Conservation (phyloP, 2,888 invertebrate species). For the Sarcophaga subvicina region DNA sequence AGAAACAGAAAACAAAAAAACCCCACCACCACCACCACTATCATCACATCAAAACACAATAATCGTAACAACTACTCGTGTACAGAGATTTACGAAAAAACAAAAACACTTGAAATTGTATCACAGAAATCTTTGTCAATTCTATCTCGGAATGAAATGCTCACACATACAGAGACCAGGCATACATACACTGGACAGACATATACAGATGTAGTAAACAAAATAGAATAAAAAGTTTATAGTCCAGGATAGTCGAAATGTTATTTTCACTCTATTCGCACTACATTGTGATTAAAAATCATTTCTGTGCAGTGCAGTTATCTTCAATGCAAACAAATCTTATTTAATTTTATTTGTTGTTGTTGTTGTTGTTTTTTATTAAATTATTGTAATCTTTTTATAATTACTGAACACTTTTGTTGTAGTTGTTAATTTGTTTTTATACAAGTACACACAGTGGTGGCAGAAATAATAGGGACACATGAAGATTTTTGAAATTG, state of each 20-base stretch:
- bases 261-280: no score
- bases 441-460: no score
- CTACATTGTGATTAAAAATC: no score
- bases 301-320: no score
- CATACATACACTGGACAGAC: constrained; percentile 5
- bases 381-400: constrained; percentile 34
- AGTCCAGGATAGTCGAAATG: no score
- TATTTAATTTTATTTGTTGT: constrained; percentile 5
- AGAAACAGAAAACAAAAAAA: constrained; percentile 28
- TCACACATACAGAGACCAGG: constrained; percentile 17
- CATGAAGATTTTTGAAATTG: no score
- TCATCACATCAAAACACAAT: no score
- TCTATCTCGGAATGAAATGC: not conserved
- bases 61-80: no score
- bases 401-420: constrained; percentile 28
- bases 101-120: not conserved
- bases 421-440: constrained; percentile 13
- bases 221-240: constrained; percentile 50
- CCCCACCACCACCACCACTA: not conserved
- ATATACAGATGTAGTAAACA: constrained; percentile 35
- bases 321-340: no score
- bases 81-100: no score
- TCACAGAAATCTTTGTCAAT: not conserved
- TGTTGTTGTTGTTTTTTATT: not conserved
- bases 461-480: no score